These are phyloP conservation scores for Catharus bicknelli DNA, from an alignment of 2,113 vertebrate genomes.

Conservation along the genomic window DNA sequence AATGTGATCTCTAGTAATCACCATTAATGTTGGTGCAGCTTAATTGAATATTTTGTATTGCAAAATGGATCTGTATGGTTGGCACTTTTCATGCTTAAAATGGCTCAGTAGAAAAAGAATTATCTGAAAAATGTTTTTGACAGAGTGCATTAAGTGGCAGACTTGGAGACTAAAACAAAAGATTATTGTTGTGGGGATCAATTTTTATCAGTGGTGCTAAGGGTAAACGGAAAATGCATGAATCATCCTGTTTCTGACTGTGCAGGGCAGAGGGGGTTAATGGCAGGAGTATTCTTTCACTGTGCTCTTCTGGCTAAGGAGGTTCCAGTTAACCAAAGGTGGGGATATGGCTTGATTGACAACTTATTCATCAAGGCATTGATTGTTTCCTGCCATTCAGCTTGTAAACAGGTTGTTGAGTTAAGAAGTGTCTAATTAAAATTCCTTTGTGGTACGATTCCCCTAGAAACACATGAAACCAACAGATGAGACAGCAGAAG, in stretches of 20 bases:
- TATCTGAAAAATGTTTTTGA: slow-evolving; percentile 1
- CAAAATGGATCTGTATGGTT: slow-evolving; percentile 30
- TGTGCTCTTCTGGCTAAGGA: neutral
- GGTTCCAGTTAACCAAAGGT: neutral
- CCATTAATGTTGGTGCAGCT: slow-evolving; percentile 58
- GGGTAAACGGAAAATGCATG: neutral
- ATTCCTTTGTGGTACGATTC: slow-evolving; percentile 12
- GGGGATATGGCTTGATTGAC: neutral
- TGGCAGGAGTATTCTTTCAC: neutral
- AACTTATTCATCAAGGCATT: slow-evolving; percentile 13
- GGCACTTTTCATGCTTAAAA: neutral
- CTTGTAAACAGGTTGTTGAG: neutral
- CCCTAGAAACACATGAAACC: neutral
- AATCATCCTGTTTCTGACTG: neutral
- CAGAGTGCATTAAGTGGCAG: neutral
- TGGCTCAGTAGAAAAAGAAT: slow-evolving; percentile 2
- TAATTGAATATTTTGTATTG: slow-evolving; percentile 64
- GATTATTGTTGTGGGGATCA: neutral
- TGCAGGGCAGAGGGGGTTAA: neutral
- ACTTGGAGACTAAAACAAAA: neutral
- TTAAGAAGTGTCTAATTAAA: neutral
- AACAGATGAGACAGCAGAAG: neutral
- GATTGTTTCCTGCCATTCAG: slow-evolving; percentile 2
- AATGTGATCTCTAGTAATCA: slow-evolving; percentile 45
- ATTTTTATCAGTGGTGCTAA: neutral